Evolutionary conservation across 2,888 invertebrate species (phyloP), one percentile per base, ranked within the genome.

Genomic region (Panopea generosa): DNA sequence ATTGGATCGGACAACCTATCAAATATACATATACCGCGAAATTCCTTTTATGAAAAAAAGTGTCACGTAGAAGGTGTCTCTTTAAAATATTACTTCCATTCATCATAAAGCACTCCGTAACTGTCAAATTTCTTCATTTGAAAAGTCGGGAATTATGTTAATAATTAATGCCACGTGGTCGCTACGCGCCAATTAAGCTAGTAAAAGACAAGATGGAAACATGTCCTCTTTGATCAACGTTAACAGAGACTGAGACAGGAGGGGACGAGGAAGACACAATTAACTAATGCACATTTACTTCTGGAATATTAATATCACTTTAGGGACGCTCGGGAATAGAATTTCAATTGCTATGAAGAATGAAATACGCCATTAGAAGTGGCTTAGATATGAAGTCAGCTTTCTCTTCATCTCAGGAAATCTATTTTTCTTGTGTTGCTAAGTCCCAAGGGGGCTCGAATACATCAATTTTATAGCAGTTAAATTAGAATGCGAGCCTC

Each of bases 221-320:
- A 9, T 40, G 29, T 40, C 45, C 53, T 61, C 52, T 71, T 77
- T 67, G 77, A 77, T 67, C 57, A 71, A 18, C 56, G 47, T 52
- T 62, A 62, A 71, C 67, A 67, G 71, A 63, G 73, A 77, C 72
- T 60, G 61, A 68, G 63, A 60, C 47, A 52, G 52, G 52, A 57
- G 71, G 52, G 52, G 60, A 71, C 63, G 62, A 84, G 82, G 83
- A 85, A 78, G 84, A 83, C 77, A 83, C 85, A 85, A 85, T 85
- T 85, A 85, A 83, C 83, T 85, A 85, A 85, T 85, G 85, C 83
- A 83, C 82, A 84, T 83, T 85, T 85, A 85, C 85, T 82, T 85
- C 80, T 75, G 70, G 83, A 84, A 83, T 85, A 84, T 85, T 85
- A 85, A 85, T 85, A 84, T 85, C 83, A 83, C 85, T 84, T 84